Base-by-base conservation (phyloP, 2,797 vertebrate genomes). In the Pogoniulus pusillus region DNA sequence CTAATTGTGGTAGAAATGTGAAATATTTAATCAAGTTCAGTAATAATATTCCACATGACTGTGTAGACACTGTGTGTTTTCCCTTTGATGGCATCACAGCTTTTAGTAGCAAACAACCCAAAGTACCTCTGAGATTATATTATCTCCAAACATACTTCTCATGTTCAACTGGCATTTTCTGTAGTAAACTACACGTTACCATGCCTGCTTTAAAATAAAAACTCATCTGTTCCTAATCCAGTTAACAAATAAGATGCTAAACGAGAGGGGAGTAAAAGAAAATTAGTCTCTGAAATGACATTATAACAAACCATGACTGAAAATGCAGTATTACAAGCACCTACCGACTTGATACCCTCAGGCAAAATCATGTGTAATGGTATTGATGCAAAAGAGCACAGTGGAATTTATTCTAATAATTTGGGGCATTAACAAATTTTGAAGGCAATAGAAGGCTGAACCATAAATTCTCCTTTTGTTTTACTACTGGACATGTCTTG, bases 381-480 rank as follows among this genome's bases (percentile, higher is more conserved):
- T 82, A 91, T 75, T 89, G 93, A 95, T 94, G 86, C 87, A 96
- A 96, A 96, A 87, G 80, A 94, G 65, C 88, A 81, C 74, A 81
- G 63, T 75, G 39, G 68, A 94, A 96, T 90, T 95, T 84, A 93
- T 94, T 87, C 81, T 83, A 93, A 77, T 93, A 94, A 92, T 96
- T 96, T 82, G 68, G 55, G 32, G 34, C 80, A 93, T 91, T 64
- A 93, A 95, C 94, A 85, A 68, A 77, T 93, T 95, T 95, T 82
- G 27, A 88, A 87, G 55, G 37, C 60, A 95, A 92, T 82, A 91
- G 41, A 82, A 95, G 26, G 26, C 18, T 29, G 39, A 91, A 85
- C 83, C 72, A 91, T 85, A 86, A 83, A 89, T 93, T 91, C 39
- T 81, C 17, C 26, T 88, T 95, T 92, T 65, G 72, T 92, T 95